These are phyloP conservation scores for Channa maculata DNA, from an alignment of 2,113 vertebrate genomes.

Conservation along the genomic window DNA sequence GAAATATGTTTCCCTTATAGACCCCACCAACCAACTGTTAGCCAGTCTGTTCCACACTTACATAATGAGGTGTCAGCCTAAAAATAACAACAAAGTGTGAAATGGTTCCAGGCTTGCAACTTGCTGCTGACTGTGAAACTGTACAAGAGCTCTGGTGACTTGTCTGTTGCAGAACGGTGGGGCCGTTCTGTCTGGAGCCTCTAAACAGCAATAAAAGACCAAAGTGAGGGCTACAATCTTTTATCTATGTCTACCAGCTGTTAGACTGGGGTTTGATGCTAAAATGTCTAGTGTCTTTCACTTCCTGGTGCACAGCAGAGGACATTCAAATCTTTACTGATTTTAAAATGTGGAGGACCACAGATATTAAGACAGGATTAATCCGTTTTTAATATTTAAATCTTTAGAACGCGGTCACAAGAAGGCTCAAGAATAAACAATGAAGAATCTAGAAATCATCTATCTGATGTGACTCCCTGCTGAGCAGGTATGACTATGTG, in stretches of 20 bases:
- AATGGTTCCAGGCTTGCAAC: constrained; percentile 55
- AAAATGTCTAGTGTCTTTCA: neutral
- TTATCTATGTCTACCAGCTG: neutral
- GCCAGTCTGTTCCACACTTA: constrained; percentile 36
- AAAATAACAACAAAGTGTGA: constrained; percentile 66
- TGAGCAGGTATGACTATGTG: too few relatives aligned
- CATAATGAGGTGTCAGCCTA: constrained; percentile 17
- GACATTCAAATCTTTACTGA: too few relatives aligned
- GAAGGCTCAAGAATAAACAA: too few relatives aligned
- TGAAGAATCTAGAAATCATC: too few relatives aligned
- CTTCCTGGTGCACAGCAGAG: too few relatives aligned
- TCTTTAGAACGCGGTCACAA: too few relatives aligned
- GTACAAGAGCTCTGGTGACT: constrained; percentile 29
- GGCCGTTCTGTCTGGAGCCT: constrained; percentile 13
- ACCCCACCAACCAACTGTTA: constrained; percentile 17
- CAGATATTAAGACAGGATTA: too few relatives aligned
- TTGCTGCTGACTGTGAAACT: constrained; percentile 38
- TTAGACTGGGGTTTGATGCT: neutral
- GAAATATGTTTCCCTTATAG: constrained; percentile 33
- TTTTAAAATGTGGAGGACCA: too few relatives aligned
- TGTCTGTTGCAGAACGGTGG: constrained; percentile 15
- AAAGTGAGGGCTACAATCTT: constrained; percentile 3
- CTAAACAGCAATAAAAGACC: neutral
- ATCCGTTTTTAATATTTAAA: too few relatives aligned
- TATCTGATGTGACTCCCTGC: too few relatives aligned